These are phyloP conservation scores for Oligia strigilis DNA, from an alignment of 2,888 invertebrate species.

Conservation along the genomic window DNA sequence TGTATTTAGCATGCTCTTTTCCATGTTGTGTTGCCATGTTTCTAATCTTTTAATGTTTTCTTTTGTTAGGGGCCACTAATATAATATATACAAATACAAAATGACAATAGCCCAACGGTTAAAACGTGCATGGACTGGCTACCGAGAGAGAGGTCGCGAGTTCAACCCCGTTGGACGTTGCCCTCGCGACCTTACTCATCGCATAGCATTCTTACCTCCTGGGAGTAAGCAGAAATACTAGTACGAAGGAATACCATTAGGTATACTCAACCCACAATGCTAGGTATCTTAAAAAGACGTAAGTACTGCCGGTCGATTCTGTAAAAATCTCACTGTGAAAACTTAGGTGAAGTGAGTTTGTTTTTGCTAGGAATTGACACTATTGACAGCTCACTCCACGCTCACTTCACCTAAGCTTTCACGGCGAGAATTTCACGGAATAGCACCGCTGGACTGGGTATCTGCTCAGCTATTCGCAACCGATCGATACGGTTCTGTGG, in stretches of 20 bases:
- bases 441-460: background rate
- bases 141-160: constrained; percentile 28
- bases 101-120: constrained; percentile 25
- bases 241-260: background rate
- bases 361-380: too few relatives aligned
- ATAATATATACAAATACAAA: background rate
- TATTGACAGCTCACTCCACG: too few relatives aligned
- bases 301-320: background rate
- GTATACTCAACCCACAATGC: background rate
- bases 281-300: background rate
- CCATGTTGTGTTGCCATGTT: too few relatives aligned
- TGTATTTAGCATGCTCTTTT: too few relatives aligned
- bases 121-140: constrained; percentile 17
- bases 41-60: too few relatives aligned
- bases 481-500: background rate
- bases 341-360: too few relatives aligned
- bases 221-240: background rate
- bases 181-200: constrained; percentile 39
- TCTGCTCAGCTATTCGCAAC: background rate
- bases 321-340: too few relatives aligned
- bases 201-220: background rate
- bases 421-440: too few relatives aligned
- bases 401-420: too few relatives aligned
- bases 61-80: too few relatives aligned
- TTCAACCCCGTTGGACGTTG: constrained; percentile 48